phyloP scores from a whole-genome alignment of 2,113 vertebrate genomes.

The Fulmarus glacialis region DNA sequence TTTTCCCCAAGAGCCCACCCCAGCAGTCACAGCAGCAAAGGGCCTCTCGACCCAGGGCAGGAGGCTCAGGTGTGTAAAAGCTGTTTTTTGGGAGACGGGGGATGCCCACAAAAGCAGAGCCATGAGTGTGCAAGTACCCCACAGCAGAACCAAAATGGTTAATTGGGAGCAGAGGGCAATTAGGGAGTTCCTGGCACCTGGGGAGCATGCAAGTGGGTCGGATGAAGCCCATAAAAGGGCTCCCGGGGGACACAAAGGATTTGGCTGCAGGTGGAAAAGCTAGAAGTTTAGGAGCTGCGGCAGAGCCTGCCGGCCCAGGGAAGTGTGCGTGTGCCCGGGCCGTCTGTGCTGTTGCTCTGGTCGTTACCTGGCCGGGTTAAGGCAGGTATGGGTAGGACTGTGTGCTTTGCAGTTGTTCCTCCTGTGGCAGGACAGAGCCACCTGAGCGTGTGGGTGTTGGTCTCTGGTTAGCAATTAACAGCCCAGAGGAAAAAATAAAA shows the following conservation, averaged over 20 bases:
- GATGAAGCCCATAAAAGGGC: background rate
- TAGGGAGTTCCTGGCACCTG: background rate
- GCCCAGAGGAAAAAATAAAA: background rate
- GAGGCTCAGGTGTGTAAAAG: background rate
- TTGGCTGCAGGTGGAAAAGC: background rate
- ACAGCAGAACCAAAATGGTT: background rate
- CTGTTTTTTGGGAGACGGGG: background rate
- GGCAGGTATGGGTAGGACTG: accelerated
- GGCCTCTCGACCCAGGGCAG: background rate
- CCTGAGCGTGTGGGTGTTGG: accelerated
- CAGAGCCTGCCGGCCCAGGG: background rate
- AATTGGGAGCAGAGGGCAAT: background rate
- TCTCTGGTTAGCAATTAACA: background rate
- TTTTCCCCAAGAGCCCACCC: background rate
- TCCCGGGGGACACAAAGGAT: accelerated
- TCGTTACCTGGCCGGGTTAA: accelerated
- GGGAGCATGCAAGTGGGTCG: background rate
- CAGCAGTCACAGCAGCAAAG: background rate
- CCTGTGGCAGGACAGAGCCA: background rate
- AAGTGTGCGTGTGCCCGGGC: accelerated
- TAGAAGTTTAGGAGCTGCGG: accelerated
- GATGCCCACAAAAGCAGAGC: background rate
- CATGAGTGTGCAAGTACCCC: accelerated
- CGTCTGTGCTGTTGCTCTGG: accelerated
- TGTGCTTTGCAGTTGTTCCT: no score